Conservation (phyloP, 2,888 invertebrate species). For the Lacanobia wlatinum region DNA sequence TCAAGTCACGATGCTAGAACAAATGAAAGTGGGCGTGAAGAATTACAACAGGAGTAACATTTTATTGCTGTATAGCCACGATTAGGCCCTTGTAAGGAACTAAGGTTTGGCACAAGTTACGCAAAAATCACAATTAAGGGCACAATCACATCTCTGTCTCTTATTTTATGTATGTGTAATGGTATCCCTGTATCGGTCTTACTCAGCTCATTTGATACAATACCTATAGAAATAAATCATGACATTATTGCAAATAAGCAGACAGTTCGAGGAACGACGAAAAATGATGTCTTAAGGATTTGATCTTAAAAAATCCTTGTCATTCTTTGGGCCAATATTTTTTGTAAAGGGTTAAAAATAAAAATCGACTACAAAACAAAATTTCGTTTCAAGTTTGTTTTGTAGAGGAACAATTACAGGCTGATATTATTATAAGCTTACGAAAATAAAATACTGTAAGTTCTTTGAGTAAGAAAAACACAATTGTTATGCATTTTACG, state of each 20-base stretch:
- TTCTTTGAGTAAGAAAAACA: conserved; percentile 10
- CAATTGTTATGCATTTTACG: conserved; percentile 15
- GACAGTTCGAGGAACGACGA: conserved; percentile 58
- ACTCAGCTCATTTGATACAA: conserved; percentile 58
- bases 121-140: conserved; percentile 15
- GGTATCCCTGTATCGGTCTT: conserved; percentile 19
- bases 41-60: conserved; percentile 33
- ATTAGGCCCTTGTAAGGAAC: conserved; percentile 41
- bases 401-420: conserved; percentile 1
- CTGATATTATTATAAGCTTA: conserved; percentile 10
- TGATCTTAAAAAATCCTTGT: conserved; percentile 64
- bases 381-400: conserved; percentile 29
- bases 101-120: conserved; percentile 34
- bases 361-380: conserved; percentile 29
- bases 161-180: conserved; percentile 1
- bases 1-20: conserved; percentile 57
- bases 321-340: conserved; percentile 61
- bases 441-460: conserved; percentile 7
- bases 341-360: conserved; percentile 43
- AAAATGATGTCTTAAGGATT: conserved; percentile 62
- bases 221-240: conserved; percentile 65
- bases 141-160: conserved; percentile 17
- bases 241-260: conserved; percentile 68
- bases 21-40: conserved; percentile 55
- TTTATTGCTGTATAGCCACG: conserved; percentile 30